Conservation (phyloP, 2,888 invertebrate genomes). For the Pandemis corylana region DNA sequence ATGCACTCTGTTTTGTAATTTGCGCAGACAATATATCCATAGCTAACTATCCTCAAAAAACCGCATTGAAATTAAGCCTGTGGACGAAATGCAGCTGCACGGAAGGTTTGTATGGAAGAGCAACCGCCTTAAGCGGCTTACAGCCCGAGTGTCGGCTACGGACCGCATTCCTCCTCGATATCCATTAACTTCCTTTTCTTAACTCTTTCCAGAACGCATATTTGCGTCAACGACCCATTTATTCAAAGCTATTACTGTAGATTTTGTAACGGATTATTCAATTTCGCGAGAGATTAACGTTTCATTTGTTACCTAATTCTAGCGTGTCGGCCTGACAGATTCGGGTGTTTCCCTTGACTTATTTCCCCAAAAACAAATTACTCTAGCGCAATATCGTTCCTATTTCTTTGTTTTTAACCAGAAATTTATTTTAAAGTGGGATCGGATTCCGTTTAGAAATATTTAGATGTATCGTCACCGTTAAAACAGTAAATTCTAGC, state of each 20-base stretch:
- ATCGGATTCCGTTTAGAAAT: conserved; percentile 1
- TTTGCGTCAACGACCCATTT: conserved; percentile 65
- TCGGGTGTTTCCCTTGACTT: conserved; percentile 42
- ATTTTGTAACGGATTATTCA: conserved; percentile 67
- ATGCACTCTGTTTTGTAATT: too few species aligned
- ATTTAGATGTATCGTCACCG: not conserved
- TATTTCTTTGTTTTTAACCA: conserved; percentile 33
- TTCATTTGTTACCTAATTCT: conserved; percentile 62
- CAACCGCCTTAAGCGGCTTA: conserved; percentile 31
- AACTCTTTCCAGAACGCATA: conserved; percentile 63
- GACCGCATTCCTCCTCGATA: conserved; percentile 67
- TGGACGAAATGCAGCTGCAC: too few species aligned
- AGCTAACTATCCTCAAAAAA: too few species aligned
- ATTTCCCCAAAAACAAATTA: conserved; percentile 37
- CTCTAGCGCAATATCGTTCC: conserved; percentile 18
- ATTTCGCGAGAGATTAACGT: conserved; percentile 64
- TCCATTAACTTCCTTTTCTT: conserved; percentile 66
- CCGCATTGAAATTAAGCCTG: too few species aligned
- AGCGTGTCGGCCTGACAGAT: conserved; percentile 41
- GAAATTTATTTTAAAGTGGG: conserved; percentile 32
- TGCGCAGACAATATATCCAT: too few species aligned
- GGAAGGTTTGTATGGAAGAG: too few species aligned
- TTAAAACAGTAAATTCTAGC: not conserved
- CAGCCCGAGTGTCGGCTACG: conserved; percentile 58
- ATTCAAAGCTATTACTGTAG: conserved; percentile 58